phyloP scores from a whole-genome alignment of 2,888 invertebrate genomes.

The Gari tellinella region DNA sequence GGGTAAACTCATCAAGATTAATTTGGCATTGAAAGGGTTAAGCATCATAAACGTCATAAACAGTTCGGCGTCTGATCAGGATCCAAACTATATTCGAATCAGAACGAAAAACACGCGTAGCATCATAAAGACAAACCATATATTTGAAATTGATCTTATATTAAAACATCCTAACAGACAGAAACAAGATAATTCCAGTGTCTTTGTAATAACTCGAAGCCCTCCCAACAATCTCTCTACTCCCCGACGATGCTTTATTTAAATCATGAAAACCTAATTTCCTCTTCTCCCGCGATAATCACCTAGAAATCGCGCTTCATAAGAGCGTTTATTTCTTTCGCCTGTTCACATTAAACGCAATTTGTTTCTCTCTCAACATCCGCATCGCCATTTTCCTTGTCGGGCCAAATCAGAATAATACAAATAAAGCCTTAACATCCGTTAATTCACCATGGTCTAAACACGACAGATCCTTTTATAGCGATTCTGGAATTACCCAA shows the following conservation, averaged over 20 bases:
- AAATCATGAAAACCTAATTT: slow-evolving; percentile 29
- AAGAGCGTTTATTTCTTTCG: slow-evolving; percentile 34
- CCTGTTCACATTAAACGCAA: slow-evolving; percentile 36
- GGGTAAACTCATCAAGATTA: too few relatives aligned
- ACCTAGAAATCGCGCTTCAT: slow-evolving; percentile 15
- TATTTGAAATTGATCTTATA: too few relatives aligned
- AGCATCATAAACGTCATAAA: too few relatives aligned
- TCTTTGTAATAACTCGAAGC: too few relatives aligned
- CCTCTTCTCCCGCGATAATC: slow-evolving; percentile 20
- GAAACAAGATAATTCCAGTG: too few relatives aligned
- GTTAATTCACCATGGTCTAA: slow-evolving; percentile 1
- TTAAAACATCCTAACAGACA: too few relatives aligned
- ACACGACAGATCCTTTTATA: slow-evolving; percentile 20
- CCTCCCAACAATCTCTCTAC: neutral
- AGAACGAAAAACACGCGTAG: too few relatives aligned
- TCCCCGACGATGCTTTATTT: neutral
- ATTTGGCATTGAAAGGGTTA: too few relatives aligned
- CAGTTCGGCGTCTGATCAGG: too few relatives aligned
- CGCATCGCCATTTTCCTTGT: slow-evolving; percentile 18
- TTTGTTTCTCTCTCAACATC: slow-evolving; percentile 27
- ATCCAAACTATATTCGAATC: too few relatives aligned
- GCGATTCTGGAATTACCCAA: slow-evolving; percentile 21
- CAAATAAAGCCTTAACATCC: slow-evolving; percentile 10
- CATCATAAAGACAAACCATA: too few relatives aligned
- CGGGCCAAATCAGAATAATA: neutral